Conservation (phyloP, 2,888 invertebrate genomes). For the Oligia latruncula region DNA sequence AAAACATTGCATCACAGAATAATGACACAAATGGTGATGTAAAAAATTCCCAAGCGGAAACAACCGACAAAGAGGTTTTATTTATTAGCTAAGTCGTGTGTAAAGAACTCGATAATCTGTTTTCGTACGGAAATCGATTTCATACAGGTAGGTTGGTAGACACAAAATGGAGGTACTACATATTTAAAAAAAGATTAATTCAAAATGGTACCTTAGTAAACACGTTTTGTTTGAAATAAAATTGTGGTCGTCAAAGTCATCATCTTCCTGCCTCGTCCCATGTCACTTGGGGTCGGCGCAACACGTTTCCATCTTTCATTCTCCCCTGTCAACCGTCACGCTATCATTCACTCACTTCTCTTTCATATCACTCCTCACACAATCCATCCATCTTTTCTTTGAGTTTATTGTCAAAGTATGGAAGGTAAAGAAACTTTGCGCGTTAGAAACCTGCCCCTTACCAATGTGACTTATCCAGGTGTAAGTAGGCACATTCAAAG, state of each 20-base stretch:
- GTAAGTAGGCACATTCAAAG: no score
- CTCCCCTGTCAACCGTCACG: background rate
- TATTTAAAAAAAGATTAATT: background rate
- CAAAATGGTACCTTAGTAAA: background rate
- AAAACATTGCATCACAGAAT: background rate
- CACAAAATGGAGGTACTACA: background rate
- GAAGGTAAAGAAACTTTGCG: background rate
- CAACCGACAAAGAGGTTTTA: slow-evolving; percentile 41
- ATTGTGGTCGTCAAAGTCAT: background rate
- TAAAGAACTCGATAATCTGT: slow-evolving; percentile 43
- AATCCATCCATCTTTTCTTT: background rate
- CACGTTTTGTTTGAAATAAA: background rate
- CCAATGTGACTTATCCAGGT: no score
- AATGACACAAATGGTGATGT: slow-evolving; percentile 16
- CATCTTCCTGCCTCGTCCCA: background rate
- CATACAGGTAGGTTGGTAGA: background rate
- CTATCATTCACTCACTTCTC: background rate
- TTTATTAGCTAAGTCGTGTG: slow-evolving; percentile 39
- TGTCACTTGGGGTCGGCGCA: background rate
- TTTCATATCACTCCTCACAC: background rate
- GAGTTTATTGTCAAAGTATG: background rate
- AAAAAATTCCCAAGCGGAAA: slow-evolving; percentile 29
- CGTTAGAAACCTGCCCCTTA: no score
- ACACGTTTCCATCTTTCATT: background rate
- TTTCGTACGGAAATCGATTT: slow-evolving; percentile 12